These are phyloP conservation scores for Saturnia japonica DNA, from an alignment of 2,888 invertebrate species.

Conservation along the genomic window DNA sequence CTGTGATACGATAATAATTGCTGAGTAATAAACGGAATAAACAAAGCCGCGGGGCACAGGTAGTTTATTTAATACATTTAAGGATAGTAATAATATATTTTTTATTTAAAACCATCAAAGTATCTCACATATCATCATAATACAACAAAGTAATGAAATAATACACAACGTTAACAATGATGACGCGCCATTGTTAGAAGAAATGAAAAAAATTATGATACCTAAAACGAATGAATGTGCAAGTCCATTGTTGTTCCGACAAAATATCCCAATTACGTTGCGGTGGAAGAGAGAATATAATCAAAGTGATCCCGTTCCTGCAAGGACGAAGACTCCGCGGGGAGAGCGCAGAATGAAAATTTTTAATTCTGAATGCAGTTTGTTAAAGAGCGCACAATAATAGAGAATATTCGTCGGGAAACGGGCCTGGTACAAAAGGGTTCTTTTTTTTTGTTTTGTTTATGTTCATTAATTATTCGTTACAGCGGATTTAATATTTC, in stretches of 20 bases:
- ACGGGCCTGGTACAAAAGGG: constrained; percentile 73
- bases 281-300: constrained; percentile 72
- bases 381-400: constrained; percentile 78
- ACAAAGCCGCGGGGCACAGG: no score
- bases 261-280: constrained; percentile 80
- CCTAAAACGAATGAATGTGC: constrained; percentile 76
- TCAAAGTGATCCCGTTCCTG: constrained; percentile 72
- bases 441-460: constrained; percentile 58
- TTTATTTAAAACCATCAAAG: not conserved
- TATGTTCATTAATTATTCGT: constrained; percentile 65
- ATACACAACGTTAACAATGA: constrained; percentile 24
- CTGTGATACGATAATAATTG: no score
- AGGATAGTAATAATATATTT: no score
- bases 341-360: constrained; percentile 71
- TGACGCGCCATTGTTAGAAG: constrained; percentile 33
- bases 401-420: constrained; percentile 64
- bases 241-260: constrained; percentile 70
- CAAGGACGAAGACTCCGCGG: constrained; percentile 36
- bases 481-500: constrained; percentile 50
- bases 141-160: constrained; percentile 8
- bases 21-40: no score
- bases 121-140: constrained; percentile 3
- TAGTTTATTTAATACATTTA: not conserved
- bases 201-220: constrained; percentile 58
- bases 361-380: constrained; percentile 82